A percentile compares a stretch with the other conserved stretches of the same genome.
These are phyloP conservation scores for Salmo trutta DNA, from an alignment of 2,797 vertebrate genomes.

Conservation along the genomic window DNA sequence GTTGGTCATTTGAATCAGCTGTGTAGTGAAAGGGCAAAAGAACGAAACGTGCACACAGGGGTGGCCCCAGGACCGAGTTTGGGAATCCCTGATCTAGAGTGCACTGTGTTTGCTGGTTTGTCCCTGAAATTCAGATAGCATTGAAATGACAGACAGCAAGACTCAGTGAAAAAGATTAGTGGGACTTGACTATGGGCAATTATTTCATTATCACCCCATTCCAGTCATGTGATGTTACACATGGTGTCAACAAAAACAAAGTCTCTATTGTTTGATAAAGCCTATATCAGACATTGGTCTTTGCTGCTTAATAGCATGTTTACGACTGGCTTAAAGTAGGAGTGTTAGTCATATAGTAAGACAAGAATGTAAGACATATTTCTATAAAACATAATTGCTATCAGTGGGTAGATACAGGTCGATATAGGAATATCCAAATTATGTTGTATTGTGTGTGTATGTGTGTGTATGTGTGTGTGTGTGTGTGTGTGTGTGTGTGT, in stretches of 20 bases:
- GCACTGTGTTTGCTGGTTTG: not conserved
- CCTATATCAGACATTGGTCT: not conserved
- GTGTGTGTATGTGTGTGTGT: not conserved
- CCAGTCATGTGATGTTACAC: conserved; percentile 1
- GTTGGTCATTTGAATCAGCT: too few relatives aligned
- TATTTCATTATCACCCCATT: not conserved
- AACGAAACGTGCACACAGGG: too few relatives aligned
- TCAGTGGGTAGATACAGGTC: not conserved
- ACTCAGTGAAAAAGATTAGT: too few relatives aligned
- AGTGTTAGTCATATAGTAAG: too few relatives aligned
- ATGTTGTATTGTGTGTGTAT: too few relatives aligned
- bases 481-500: not conserved
- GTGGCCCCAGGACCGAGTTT: too few relatives aligned
- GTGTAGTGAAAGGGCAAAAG: too few relatives aligned
- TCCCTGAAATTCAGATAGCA: not conserved
- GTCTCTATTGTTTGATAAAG: not conserved
- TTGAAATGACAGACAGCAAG: too few relatives aligned
- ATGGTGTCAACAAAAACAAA: not conserved
- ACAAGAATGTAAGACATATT: too few relatives aligned
- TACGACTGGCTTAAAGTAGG: not conserved
- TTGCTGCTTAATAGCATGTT: not conserved
- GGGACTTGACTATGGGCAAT: not conserved
- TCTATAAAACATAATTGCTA: not conserved
- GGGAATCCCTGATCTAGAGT: too few relatives aligned
- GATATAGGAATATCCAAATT: too few relatives aligned